Percentiles rank a stretch among this genome's conserved stretches.
phyloP scores from a whole-genome alignment of 2,888 invertebrate species.

The Smittia aterrima region DNA sequence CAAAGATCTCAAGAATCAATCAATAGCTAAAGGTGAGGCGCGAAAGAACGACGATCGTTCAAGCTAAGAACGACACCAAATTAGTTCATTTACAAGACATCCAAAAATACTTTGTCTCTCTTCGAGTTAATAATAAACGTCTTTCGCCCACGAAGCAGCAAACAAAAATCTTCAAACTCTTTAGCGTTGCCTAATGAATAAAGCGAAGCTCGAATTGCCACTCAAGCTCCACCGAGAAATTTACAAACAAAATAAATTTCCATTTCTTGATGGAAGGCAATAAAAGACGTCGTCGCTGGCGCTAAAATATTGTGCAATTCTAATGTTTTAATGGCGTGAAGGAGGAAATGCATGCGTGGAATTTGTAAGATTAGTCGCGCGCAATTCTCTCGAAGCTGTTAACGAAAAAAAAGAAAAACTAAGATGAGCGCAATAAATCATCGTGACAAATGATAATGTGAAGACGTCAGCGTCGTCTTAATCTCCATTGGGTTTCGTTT shows the following conservation, averaged over 20 bases:
- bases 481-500: background rate
- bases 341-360: background rate
- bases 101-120: background rate
- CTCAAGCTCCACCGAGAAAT: background rate
- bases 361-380: background rate
- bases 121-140: background rate
- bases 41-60: background rate
- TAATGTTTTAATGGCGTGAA: background rate
- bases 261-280: slow-evolving; percentile 14
- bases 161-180: background rate
- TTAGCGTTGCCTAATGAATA: background rate
- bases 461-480: background rate
- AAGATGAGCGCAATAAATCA: background rate
- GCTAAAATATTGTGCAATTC: slow-evolving; percentile 1
- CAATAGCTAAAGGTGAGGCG: no score
- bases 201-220: background rate
- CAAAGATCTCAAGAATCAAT: background rate
- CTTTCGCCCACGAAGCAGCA: background rate
- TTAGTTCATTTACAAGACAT: slow-evolving; percentile 17
- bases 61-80: background rate
- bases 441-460: background rate
- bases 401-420: background rate
- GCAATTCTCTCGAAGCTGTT: background rate
- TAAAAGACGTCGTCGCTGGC: background rate
- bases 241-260: slow-evolving; percentile 4